These are phyloP conservation scores for Saturnia pavonia DNA, from an alignment of 2,888 invertebrate genomes.

Conservation along the genomic window DNA sequence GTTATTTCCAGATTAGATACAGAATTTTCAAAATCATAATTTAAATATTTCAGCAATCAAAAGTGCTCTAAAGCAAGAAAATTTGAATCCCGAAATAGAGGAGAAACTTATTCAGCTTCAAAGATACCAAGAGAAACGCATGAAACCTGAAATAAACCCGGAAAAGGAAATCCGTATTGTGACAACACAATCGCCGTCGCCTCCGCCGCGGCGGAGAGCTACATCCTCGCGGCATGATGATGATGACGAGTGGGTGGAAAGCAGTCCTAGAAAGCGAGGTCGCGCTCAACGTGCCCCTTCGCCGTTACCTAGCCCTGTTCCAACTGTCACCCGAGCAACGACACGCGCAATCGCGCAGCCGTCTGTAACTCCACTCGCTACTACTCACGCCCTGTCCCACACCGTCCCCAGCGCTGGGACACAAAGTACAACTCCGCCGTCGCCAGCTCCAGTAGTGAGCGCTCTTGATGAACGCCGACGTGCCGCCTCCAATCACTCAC, in stretches of 20 bases:
- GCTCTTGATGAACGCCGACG: constrained; percentile 75
- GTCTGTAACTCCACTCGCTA: constrained; percentile 24
- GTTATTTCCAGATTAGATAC: not conserved
- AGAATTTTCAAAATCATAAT: constrained; percentile 3
- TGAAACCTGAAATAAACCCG: constrained; percentile 81
- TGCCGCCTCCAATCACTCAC: constrained; percentile 80
- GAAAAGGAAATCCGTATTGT: constrained; percentile 62
- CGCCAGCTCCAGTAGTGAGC: constrained; percentile 37
- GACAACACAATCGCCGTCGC: constrained; percentile 48
- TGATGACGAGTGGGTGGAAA: constrained; percentile 74
- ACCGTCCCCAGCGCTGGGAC: constrained; percentile 28
- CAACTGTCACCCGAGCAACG: constrained; percentile 49
- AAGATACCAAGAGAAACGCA: constrained; percentile 90
- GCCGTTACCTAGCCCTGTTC: constrained; percentile 31
- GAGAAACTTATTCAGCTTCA: constrained; percentile 94
- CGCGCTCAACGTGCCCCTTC: constrained; percentile 38
- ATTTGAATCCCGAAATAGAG: constrained; percentile 95
- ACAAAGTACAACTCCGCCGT: constrained; percentile 28
- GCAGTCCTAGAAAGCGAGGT: constrained; percentile 60
- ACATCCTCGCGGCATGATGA: constrained; percentile 59
- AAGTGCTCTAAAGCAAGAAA: constrained; percentile 95
- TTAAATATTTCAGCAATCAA: constrained; percentile 88
- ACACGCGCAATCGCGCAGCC: constrained; percentile 47
- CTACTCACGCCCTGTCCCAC: constrained; percentile 29
- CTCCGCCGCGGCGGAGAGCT: constrained; percentile 56